Base-by-base conservation (phyloP, 2,888 invertebrate species). In the Zaprionus lineosus region DNA sequence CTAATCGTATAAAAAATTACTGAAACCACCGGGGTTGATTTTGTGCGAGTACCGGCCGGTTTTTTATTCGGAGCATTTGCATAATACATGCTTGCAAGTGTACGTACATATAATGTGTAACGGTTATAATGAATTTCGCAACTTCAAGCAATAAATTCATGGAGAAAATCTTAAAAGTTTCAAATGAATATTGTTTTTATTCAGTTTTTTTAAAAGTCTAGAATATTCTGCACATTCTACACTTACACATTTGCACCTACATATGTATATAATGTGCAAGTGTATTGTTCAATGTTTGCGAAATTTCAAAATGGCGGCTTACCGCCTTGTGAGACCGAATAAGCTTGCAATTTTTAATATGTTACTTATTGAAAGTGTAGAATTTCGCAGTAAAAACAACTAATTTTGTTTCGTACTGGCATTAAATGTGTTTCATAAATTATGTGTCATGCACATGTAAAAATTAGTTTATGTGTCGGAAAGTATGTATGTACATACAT, bases 41-140 rank as follows among this genome's bases (percentile, higher is more conserved):
- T 53, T 9, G 43, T 53, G 37, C 19, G 34, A 48, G 56, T 57
- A 48, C 77, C 82, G 77, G 84, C 82, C 82, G 82, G 77, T 63
- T 24, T 58, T 41, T 34, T 37, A 26, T 33, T 18, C 24, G 14
- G n/a, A 31, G 46, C 8, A 56, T 79, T 83, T 77, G 84, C 84
- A 79, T 83, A 77, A 77, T 62, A 31, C 41, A 8, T 18, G 29
- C 47, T 37, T n/a, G 21, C 15, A 26, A 7, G 7, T 21, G 21
- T 21, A 21, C 7, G 21, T 57, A 2, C 24, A 44, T 36, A 12
- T 36, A 5, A 16, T 29, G 19, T 59, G 31, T 55, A 70, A 67
- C 64, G 51, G 67, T 70, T 43, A 37, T 7, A 37, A 9, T 2
- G 16, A 15, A 12, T 16, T 4, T 8, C 12, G 8, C 2, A 7